Percentiles rank a stretch among this genome's conserved stretches.
phyloP scores from a whole-genome alignment of 92 coral and sea anemone species.

The Siderastrea radians region DNA sequence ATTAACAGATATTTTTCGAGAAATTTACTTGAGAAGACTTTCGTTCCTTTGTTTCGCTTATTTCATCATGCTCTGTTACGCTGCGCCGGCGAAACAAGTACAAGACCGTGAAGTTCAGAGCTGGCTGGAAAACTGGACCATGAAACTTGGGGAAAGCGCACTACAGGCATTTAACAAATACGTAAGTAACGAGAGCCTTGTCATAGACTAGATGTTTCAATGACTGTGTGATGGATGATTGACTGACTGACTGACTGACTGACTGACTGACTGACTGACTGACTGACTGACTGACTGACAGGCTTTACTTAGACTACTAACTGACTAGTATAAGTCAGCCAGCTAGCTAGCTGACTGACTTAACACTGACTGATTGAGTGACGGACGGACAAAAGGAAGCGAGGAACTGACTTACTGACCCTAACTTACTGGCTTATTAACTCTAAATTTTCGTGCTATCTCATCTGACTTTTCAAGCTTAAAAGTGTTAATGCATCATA shows the following conservation, averaged over 20 bases:
- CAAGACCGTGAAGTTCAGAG: not conserved
- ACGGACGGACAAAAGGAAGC: too few species aligned
- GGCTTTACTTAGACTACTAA: too few species aligned
- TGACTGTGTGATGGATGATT: not conserved
- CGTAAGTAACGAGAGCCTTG: not conserved
- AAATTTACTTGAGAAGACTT: not conserved
- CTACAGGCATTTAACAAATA: not conserved
- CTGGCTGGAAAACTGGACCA: slow-evolving; percentile 12
- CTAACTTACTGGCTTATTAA: too few species aligned
- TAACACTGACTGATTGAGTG: too few species aligned
- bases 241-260: not conserved
- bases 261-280: not conserved
- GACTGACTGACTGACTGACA: not conserved
- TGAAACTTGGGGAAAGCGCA: not conserved
- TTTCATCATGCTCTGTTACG: not conserved
- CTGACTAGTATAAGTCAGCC: too few species aligned
- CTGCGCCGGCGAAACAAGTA: slow-evolving; percentile 10
- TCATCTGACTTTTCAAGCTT: too few species aligned
- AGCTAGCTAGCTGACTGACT: too few species aligned
- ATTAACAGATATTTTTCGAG: not conserved
- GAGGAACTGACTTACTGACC: too few species aligned
- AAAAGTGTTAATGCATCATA: not conserved
- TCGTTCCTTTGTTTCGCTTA: not conserved
- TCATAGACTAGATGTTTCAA: too few species aligned
- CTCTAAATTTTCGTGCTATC: too few species aligned